Conservation (phyloP, 23 tunicate genomes). For the Ascidia mentula region DNA sequence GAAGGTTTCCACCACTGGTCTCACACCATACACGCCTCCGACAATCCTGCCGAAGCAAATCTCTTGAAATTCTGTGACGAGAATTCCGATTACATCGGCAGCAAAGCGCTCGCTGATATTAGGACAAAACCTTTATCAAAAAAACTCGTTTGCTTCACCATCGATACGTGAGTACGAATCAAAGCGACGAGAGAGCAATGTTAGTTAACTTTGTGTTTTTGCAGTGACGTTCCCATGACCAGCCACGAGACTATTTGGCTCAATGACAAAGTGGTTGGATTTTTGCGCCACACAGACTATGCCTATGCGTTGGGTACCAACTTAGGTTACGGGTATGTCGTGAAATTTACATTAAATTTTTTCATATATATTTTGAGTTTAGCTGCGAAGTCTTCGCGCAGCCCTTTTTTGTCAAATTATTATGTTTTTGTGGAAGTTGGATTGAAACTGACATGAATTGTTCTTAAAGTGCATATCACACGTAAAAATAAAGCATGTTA, state of each 20-base stretch:
- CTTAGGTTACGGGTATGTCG: constrained; percentile 80
- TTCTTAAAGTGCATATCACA: no score
- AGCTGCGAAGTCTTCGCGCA: no score
- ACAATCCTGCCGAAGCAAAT: constrained; percentile 59
- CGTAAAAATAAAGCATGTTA: no score
- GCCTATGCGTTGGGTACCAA: constrained; percentile 53
- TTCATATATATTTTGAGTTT: no score
- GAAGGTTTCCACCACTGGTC: constrained; percentile 93
- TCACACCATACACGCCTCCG: constrained; percentile 48
- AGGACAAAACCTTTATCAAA: constrained; percentile 24
- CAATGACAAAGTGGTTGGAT: constrained; percentile 67
- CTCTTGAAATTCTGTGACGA: constrained; percentile 45
- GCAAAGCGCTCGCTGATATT: constrained; percentile 23
- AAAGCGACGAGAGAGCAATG: not conserved
- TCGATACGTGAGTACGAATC: constrained; percentile 47
- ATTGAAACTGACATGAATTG: no score
- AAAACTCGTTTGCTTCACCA: constrained; percentile 52
- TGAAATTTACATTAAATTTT: no score
- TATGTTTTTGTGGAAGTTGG: no score
- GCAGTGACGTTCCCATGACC: constrained; percentile 56
- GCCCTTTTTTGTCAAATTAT: no score
- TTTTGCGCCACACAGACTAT: constrained; percentile 46
- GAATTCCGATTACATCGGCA: constrained; percentile 32
- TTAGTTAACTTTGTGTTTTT: not conserved
- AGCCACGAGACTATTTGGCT: constrained; percentile 71